These are phyloP conservation scores for Xanthia togata DNA, from an alignment of 2,888 invertebrate species.

Conservation along the genomic window DNA sequence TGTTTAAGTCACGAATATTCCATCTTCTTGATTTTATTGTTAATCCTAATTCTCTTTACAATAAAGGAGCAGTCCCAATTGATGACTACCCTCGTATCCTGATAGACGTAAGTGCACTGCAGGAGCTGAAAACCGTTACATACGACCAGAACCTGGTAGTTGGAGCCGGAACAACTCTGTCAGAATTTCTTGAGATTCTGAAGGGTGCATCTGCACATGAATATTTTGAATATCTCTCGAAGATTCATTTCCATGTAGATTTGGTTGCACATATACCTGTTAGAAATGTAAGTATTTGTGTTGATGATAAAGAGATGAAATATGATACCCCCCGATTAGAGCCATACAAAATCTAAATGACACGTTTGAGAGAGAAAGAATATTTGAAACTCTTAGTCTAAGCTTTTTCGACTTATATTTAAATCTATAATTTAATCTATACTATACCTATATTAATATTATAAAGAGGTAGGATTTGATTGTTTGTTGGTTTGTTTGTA, in stretches of 20 bases:
- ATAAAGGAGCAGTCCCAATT: conserved; percentile 82
- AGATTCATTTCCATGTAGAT: conserved; percentile 91
- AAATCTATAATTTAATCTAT: no score
- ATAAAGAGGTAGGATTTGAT: no score
- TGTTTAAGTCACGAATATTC: not conserved
- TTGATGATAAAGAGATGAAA: not conserved
- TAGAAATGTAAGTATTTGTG: conserved; percentile 90
- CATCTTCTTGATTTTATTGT: not conserved
- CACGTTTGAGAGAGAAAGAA: not conserved
- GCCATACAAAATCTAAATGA: no score
- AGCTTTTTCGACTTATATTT: not conserved
- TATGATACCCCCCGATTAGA: no score
- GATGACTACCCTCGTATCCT: conserved; percentile 81
- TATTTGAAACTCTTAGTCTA: no score
- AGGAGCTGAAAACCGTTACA: conserved; percentile 86
- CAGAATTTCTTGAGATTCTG: conserved; percentile 87
- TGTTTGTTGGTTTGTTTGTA: no score
- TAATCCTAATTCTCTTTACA: not conserved
- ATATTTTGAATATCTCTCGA: conserved; percentile 90
- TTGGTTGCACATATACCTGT: conserved; percentile 93
- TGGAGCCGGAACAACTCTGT: conserved; percentile 90
- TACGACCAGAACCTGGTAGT: conserved; percentile 85
- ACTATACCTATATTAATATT: no score
- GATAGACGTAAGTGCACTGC: conserved; percentile 91
- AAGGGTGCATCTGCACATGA: conserved; percentile 70